Evolutionary conservation across 1,140 invertebrate species (phyloP).

Genomic region (Drosophila navojoa): DNA sequence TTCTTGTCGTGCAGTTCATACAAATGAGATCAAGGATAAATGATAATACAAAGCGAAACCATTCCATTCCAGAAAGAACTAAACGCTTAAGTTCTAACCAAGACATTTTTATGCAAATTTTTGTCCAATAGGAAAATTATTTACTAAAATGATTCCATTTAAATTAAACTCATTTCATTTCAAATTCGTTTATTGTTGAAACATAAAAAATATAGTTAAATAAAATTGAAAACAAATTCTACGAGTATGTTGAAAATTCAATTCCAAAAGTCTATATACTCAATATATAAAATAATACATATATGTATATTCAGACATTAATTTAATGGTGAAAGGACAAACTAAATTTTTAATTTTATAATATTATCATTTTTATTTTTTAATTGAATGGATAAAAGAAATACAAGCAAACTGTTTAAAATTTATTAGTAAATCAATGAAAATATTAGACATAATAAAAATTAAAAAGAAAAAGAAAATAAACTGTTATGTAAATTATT

Average conservation of each 20-base stretch:
- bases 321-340: slow-evolving; percentile 32
- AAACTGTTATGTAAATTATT: slow-evolving; percentile 82
- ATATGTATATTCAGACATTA: slow-evolving; percentile 5
- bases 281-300: slow-evolving; percentile 40
- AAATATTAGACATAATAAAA: slow-evolving; percentile 53
- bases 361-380: slow-evolving; percentile 28
- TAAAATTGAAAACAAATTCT: slow-evolving; percentile 39
- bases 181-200: slow-evolving; percentile 55
- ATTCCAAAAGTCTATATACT: slow-evolving; percentile 66
- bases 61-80: slow-evolving; percentile 20
- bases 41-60: not conserved
- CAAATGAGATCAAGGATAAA: slow-evolving; percentile 35
- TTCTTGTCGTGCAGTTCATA: slow-evolving; percentile 53
- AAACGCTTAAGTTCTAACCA: slow-evolving; percentile 60
- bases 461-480: slow-evolving; percentile 35
- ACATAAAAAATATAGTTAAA: slow-evolving; percentile 28
- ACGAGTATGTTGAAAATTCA: slow-evolving; percentile 62
- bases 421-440: slow-evolving; percentile 56
- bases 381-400: slow-evolving; percentile 9
- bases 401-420: slow-evolving; percentile 49
- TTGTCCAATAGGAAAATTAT: slow-evolving; percentile 19
- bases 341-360: slow-evolving; percentile 58
- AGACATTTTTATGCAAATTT: slow-evolving; percentile 40
- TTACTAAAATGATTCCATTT: slow-evolving; percentile 8
- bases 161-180: slow-evolving; percentile 39